Base-by-base conservation (phyloP, 1,140 invertebrate species). In the Tetraneura akinire region DNA sequence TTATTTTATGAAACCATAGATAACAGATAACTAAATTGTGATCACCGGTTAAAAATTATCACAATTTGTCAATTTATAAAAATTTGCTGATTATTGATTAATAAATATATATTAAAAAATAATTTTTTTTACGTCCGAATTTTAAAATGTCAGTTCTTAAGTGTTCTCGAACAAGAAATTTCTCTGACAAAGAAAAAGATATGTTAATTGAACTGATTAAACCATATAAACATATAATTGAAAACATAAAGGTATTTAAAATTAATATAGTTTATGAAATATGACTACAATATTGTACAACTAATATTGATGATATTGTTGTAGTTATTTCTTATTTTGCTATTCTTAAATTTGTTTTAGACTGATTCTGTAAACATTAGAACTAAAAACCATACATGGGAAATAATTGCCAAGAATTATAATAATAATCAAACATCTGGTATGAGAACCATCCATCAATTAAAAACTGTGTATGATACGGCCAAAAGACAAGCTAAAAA, bases 171-270 rank as follows among this genome's bases (percentile, higher is more conserved):
- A 57, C 21, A 3, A 57, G 23, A 57, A 21, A 57, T 26, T 57
- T 57, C 13, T 1, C 10, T 23, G 21, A 57, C n/a, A n/a, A 23
- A 57, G 53, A 57, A 26, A 57, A 57, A 55, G 13, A 57, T 11
- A 57, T 57, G 55, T 4, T 57, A 0, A 16, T 57, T 57, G 55
- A 26, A 57, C 21, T 57, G 4, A 57, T 57, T 26, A 26, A 26
- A 13, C 55, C 55, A n/a, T 16, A 57, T 4, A 57, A 57, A 57
- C 23, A 57, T 26, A 57, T 57, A 3, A 57, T 57, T 57, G 55
- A 57, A 57, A 57, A 57, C 23, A 57, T 57, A 26, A 57, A 57
- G n/a, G 21, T 57, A 26, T 57, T n/a, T 23, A 57, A 23, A 57
- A 57, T 11, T 23, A 57, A 57, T 57, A 23, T 57, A 57, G 55